A percentile compares a stretch with the other conserved stretches of the same genome.
Evolutionary conservation across 2,113 vertebrate species (phyloP).

Genomic region (Ameiurus melas): DNA sequence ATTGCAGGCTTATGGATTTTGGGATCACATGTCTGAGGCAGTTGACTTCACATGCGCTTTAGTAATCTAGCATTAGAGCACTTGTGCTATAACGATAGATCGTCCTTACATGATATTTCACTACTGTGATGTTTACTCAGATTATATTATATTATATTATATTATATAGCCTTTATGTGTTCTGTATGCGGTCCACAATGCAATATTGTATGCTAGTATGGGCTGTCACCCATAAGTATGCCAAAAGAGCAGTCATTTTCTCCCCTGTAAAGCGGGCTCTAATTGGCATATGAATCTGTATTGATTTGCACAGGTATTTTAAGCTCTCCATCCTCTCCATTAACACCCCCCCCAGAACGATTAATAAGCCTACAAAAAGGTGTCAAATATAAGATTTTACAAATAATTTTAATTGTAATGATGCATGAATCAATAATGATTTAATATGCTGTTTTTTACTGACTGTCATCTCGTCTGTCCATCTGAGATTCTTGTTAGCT

Average conservation of each 20-base stretch:
- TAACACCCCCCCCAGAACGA: too few species aligned
- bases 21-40: not conserved
- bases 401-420: too few species aligned
- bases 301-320: not conserved
- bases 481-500: not conserved
- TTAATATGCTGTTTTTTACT: too few species aligned
- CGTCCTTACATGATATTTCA: too few species aligned
- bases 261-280: not conserved
- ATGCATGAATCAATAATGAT: too few species aligned
- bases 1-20: not conserved
- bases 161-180: too few species aligned
- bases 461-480: too few species aligned
- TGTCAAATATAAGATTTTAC: too few species aligned
- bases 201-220: not conserved
- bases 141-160: too few species aligned
- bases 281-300: not conserved
- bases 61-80: not conserved
- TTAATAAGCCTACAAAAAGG: too few species aligned
- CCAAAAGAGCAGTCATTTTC: not conserved
- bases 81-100: too few species aligned
- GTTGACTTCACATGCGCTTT: not conserved
- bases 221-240: not conserved
- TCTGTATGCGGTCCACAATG: not conserved
- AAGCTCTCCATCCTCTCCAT: too few species aligned
- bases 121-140: not conserved